Evolutionary conservation across 2,113 vertebrate genomes (phyloP), one percentile per base, ranked within the genome.

Genomic region (Alligator sinensis): DNA sequence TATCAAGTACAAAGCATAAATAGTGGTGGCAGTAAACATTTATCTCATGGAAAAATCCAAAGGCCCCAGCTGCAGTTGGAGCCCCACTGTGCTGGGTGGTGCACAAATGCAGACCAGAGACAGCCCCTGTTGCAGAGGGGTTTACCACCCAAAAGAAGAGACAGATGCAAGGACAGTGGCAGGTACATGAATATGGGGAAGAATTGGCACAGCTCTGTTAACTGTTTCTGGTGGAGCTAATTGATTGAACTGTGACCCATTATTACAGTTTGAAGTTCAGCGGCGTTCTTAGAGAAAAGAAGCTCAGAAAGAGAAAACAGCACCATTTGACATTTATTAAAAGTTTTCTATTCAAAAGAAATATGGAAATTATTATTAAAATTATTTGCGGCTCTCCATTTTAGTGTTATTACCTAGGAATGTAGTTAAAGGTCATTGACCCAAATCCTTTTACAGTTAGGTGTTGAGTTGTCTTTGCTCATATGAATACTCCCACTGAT

Each of bases 381-480:
- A 14, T 38, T 1, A 3, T 5, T 18, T 19, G 8, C 47, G 47
- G 47, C 6, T 80, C 0, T 0, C 54, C 30, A n/a, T 87, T 47
- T 57, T 17, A 57, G 15, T 19, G 57, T 63, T 72, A 38, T 89
- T 79, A 12, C 30, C 34, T 25, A 17, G 68, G 22, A 5, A 25
- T 15, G 78, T 9, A 24, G 17, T 70, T 22, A 34, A 54, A 76
- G 63, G 27, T 60, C 14, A 4, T 4, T 0, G 25, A 14, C 21
- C 76, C 34, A 79, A 72, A 14, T 10, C 10, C 2, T 28, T 60
- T 0, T 0, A 34, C 11, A 27, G 68, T 11, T 25, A 15, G 0
- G 1, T 1, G 0, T 47, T 19, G 34, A 47, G 19, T 74, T 38
- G 22, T 47, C 21, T 22, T 24, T 47, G 24, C 25, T 83, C 19